Evolutionary conservation across 1,140 invertebrate species (phyloP), one percentile per base, ranked within the genome.

Genomic region (Drosophila watanabei): DNA sequence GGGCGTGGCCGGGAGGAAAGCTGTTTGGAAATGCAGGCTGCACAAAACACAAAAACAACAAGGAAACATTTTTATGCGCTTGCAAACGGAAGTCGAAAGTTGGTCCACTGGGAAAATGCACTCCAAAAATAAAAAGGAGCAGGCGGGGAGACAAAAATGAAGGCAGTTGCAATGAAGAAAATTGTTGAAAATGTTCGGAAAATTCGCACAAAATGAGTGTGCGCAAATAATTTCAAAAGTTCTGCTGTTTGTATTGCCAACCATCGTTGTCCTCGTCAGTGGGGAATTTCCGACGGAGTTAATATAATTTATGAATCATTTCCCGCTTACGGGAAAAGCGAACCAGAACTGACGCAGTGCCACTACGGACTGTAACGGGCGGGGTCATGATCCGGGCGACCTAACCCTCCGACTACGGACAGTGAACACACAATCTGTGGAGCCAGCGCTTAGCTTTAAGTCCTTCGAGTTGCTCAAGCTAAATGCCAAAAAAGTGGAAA

Each of bases 171-270:
- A 18, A 28, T 52, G 35, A 72, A 80, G 70, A 87, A 88, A 88
- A 78, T 54, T 78, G 70, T 58, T 59, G 66, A 59, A 66, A 66
- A 83, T 80, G 76, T 80, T 73, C 52, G 35, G 64, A 77, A 89
- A 89, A 84, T 80, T 61, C 64, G 65, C 80, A 80, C 80, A 84
- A 89, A 88, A 84, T 88, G 69, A 75, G 85, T 84, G 85, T 75
- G 81, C 81, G 88, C 66, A 89, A 84, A 88, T 84, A 88, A 84
- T 89, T 88, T 80, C 18, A 72, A 88, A 89, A 88, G 78, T 88
- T 89, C n/a, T 48, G 63, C 77, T 63, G 68, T 83, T 80, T 80
- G 84, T 80, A 80, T 69, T 72, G 57, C 79, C 56, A 65, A 61
- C 59, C 46, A 56, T 59, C 61, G 37, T 58, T 66, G 66, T 43